Percentiles rank a stretch among this genome's conserved stretches.
Evolutionary conservation across 2,113 vertebrate species (phyloP).

Genomic region (Dissostichus mawsoni): DNA sequence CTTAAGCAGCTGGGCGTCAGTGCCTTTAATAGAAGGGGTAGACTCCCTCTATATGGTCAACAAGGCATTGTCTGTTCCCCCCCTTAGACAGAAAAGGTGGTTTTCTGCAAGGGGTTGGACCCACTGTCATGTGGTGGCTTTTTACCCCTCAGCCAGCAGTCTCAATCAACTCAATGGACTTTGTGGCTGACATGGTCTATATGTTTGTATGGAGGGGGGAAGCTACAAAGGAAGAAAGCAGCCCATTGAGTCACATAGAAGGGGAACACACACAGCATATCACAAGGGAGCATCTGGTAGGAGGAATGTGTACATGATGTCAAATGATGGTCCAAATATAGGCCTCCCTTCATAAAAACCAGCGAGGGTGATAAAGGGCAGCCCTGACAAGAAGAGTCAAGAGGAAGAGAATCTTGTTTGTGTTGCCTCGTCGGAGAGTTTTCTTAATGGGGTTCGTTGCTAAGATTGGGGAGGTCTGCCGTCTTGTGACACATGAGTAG

Average conservation of each 20-base stretch:
- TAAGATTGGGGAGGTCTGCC: conserved; percentile 51
- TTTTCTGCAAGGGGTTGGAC: conserved; percentile 76
- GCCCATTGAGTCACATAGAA: conserved; percentile 73
- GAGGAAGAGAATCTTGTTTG: conserved; percentile 72
- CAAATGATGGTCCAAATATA: conserved; percentile 84
- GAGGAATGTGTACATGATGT: conserved; percentile 83
- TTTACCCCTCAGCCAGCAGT: conserved; percentile 69
- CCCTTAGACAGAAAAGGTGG: conserved; percentile 78
- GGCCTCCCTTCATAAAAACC: conserved; percentile 72
- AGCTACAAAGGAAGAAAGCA: conserved; percentile 76
- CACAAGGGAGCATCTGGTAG: conserved; percentile 83
- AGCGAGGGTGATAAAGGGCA: conserved; percentile 67
- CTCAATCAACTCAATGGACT: conserved; percentile 79
- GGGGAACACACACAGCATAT: conserved; percentile 80
- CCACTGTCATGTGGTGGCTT: conserved; percentile 82
- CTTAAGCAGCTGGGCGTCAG: conserved; percentile 86
- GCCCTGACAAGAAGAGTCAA: conserved; percentile 68
- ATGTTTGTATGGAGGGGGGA: conserved; percentile 72
- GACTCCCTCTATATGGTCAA: conserved; percentile 79
- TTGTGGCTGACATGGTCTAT: conserved; percentile 78
- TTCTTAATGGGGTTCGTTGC: conserved; percentile 64
- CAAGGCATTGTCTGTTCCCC: conserved; percentile 86
- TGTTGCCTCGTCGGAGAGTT: conserved; percentile 67
- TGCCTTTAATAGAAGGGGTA: conserved; percentile 81
- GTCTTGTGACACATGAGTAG: conserved; percentile 69